These are phyloP conservation scores for Tetramorium alpestre DNA, from an alignment of 1,140 invertebrate genomes.

Conservation along the genomic window DNA sequence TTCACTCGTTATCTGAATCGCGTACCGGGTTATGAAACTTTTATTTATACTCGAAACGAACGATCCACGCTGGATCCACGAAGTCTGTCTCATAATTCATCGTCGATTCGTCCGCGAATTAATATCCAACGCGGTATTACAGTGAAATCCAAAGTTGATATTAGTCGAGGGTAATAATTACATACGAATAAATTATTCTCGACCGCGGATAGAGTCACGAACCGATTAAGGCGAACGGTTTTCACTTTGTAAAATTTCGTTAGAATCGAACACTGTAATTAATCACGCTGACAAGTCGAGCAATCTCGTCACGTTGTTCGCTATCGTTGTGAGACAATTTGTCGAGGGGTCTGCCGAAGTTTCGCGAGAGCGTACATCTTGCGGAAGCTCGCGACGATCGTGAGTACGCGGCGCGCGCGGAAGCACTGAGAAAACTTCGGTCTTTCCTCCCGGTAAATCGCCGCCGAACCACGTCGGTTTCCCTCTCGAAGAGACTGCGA, in stretches of 20 bases:
- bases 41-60: background rate
- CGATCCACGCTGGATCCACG: background rate
- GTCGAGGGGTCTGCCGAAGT: background rate
- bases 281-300: background rate
- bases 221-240: background rate
- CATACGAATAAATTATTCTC: background rate
- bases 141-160: background rate
- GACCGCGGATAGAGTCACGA: background rate
- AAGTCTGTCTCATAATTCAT: background rate
- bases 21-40: background rate
- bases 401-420: slow-evolving; percentile 33
- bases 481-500: slow-evolving; percentile 41
- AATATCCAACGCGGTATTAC: background rate
- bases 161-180: background rate
- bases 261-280: background rate
- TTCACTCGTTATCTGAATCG: background rate
- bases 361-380: background rate
- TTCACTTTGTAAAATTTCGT: background rate
- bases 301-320: background rate
- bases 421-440: slow-evolving; percentile 50
- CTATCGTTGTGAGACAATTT: background rate
- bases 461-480: slow-evolving; percentile 31
- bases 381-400: slow-evolving; percentile 11
- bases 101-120: slow-evolving; percentile 7
- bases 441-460: slow-evolving; percentile 35